These are phyloP conservation scores for Tiaroga cobitis DNA, from an alignment of 2,797 vertebrate genomes.

Conservation along the genomic window DNA sequence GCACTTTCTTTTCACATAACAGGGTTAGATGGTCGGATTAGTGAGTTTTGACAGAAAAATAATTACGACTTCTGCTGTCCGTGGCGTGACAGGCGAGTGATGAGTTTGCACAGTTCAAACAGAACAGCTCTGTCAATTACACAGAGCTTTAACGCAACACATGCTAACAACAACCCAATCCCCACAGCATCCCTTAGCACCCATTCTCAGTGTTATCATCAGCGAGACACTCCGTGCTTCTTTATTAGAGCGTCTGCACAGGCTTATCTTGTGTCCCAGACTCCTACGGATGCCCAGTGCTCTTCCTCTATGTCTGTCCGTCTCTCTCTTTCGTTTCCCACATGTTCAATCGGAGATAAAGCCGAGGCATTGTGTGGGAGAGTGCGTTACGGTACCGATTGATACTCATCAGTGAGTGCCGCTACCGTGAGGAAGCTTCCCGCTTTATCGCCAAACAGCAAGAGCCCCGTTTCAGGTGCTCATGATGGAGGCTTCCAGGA, in stretches of 20 bases:
- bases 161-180: constrained; percentile 43
- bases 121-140: constrained; percentile 32
- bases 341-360: constrained; percentile 48
- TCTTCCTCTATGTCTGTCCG: not conserved
- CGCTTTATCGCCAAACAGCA: constrained; percentile 14
- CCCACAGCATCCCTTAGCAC: constrained; percentile 30
- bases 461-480: constrained; percentile 11
- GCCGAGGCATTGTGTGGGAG: constrained; percentile 37
- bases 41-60: constrained; percentile 30
- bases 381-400: constrained; percentile 26
- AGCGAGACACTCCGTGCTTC: constrained; percentile 22
- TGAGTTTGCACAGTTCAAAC: constrained; percentile 31
- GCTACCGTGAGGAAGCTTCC: constrained; percentile 21
- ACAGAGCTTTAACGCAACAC: constrained; percentile 29
- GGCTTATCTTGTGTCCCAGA: constrained; percentile 28
- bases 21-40: constrained; percentile 13
- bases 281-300: not conserved
- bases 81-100: constrained; percentile 11
- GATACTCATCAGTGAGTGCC: constrained; percentile 39
- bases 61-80: constrained; percentile 22
- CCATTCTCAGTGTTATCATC: constrained; percentile 41
- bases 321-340: constrained; percentile 12
- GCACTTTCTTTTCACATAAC: constrained; percentile 7
- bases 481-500: constrained; percentile 4
- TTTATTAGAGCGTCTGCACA: constrained; percentile 27